Evolutionary conservation across 2,888 invertebrate genomes (phyloP), one percentile per base, ranked within the genome.

Genomic region (Sthenelais limicola): DNA sequence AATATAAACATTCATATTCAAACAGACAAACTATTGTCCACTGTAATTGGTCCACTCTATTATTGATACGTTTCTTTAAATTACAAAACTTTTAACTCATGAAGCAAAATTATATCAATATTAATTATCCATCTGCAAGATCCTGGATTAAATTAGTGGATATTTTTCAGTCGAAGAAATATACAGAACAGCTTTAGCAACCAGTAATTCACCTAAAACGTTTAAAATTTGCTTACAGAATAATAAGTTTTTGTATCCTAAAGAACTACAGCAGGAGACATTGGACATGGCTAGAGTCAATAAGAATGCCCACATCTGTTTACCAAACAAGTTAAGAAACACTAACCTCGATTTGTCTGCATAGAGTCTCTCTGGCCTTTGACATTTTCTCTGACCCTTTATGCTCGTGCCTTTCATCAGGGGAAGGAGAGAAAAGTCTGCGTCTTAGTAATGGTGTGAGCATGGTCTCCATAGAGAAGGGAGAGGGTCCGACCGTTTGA

Each of bases 371-470:
- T 75, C 90, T 90, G 52, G 90, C 90, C 76, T 88, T 87, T 73
- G 81, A 80, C 48, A 82, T 79, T 58, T 87, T 85, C 70, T 88
- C 88, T 54, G 80, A 80, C 2, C 73, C 69, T 43, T 52, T 69
- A 18, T 62, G 52, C 21, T 76, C 54, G n/a, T 62, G 74, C 68
- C 81, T 81, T 21, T 80, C 82, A 26, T 80, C 74, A 4, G 80
- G 78, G 18, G 80, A 78, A 2, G 88, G 86, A 47, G 91, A 91
- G 0, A 92, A 91, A 0, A 91, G 88, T 47, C 92, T 88, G 48
- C 92, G 90, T 30, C 93, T 89, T 26, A 92, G 88, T 0, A 91
- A 91, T 80, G 91, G 91, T 0, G 91, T 89, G 54, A 91, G 83
- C 77, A 90, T 88, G 56, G 90, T 89, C 75, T 91, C 90, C 69